Percentiles rank a stretch among this genome's conserved stretches.
phyloP scores from a whole-genome alignment of 2,113 vertebrate genomes.

The Callithrix jacchus region DNA sequence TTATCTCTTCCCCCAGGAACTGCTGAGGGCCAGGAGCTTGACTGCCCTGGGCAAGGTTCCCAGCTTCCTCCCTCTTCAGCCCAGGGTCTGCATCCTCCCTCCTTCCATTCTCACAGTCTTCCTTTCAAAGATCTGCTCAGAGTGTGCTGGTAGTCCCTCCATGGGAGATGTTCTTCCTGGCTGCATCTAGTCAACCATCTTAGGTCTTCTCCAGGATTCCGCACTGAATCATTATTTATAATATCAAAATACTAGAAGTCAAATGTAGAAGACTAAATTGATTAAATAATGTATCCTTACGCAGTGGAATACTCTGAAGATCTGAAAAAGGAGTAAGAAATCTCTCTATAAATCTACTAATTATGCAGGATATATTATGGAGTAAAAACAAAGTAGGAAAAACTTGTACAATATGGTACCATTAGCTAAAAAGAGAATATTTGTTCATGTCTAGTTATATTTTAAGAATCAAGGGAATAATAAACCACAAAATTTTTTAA shows the following conservation, averaged over 20 bases:
- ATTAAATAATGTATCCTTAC: not conserved
- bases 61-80: too few relatives aligned
- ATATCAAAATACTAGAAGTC: not conserved
- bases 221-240: not conserved
- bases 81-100: too few relatives aligned
- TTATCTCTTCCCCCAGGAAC: too few relatives aligned
- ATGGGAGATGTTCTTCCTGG: too few relatives aligned
- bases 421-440: not conserved
- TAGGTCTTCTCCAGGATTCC: not conserved
- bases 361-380: not conserved
- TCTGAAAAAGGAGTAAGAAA: not conserved
- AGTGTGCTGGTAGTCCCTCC: too few relatives aligned
- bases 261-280: not conserved
- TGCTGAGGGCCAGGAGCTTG: too few relatives aligned
- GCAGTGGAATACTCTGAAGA: too few relatives aligned
- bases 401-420: not conserved
- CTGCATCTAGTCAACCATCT: too few relatives aligned
- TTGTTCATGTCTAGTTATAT: not conserved
- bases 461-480: not conserved
- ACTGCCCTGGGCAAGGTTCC: too few relatives aligned
- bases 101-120: too few relatives aligned
- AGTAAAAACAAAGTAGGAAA: not conserved
- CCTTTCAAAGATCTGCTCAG: too few relatives aligned
- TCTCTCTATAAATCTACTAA: not conserved
- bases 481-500: not conserved